phyloP scores from a whole-genome alignment of 1,140 invertebrate species.

The Drosophila seguyi region DNA sequence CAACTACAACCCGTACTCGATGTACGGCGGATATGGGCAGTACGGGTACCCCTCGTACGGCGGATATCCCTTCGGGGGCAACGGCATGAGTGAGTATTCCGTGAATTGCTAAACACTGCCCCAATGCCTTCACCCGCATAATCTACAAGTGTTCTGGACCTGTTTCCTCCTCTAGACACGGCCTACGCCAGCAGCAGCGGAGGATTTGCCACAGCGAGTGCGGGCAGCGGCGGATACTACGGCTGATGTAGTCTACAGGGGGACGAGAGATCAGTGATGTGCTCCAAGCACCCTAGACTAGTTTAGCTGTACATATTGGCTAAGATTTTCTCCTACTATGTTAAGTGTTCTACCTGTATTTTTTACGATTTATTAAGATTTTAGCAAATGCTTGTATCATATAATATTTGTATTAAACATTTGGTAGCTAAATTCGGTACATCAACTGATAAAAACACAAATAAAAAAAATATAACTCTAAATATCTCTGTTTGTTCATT shows the following conservation, averaged over 20 bases:
- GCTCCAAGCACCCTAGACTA: slow-evolving; percentile 21
- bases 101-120: background rate
- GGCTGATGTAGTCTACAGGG: slow-evolving; percentile 37
- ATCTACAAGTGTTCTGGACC: slow-evolving; percentile 76
- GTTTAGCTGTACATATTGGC: slow-evolving; percentile 39
- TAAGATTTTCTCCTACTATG: slow-evolving; percentile 46
- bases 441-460: background rate
- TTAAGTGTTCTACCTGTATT: slow-evolving; percentile 5
- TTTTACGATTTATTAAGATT: background rate
- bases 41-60: slow-evolving; percentile 59
- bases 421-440: background rate
- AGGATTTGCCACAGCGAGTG: slow-evolving; percentile 69
- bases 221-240: slow-evolving; percentile 60
- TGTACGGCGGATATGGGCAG: slow-evolving; percentile 49
- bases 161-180: slow-evolving; percentile 75
- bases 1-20: slow-evolving; percentile 53
- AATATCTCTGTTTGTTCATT: no score
- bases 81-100: slow-evolving; percentile 70
- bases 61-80: slow-evolving; percentile 69
- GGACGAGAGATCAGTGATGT: background rate
- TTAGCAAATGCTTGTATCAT: background rate
- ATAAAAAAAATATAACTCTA: background rate
- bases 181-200: slow-evolving; percentile 78
- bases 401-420: background rate
- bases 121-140: slow-evolving; percentile 9